Base-by-base conservation (phyloP, 2,797 vertebrate species). In the Neosilurus mollespiculum region DNA sequence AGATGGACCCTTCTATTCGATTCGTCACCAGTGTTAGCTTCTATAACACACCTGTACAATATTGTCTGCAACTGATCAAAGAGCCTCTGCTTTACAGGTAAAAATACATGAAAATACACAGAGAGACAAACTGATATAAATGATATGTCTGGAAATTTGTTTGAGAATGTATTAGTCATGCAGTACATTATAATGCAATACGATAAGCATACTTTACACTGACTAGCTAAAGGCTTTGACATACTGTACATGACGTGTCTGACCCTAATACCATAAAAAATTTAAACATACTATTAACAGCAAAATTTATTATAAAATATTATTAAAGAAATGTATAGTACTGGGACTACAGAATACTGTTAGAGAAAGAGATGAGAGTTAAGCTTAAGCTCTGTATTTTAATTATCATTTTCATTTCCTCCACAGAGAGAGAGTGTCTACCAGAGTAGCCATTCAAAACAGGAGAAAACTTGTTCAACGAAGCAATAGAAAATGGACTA, bases 31-130 rank as follows among this genome's bases (percentile, higher is more conserved):
- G 66, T 85, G 73, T 82, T 30, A 78, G 54, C 58, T 82, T 85
- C 75, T 85, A 76, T 78, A 20, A 78, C 9, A 71, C 26, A 9
- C 84, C 84, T 71, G 66, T 82, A 59, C 80, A 81, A 53, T 85
- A 85, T 59, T 85, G 84, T 14, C 51, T 85, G 79, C 80, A 85
- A 75, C 84, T 85, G 12, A 82, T 82, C 58, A 82, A 51, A 85
- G 84, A 85, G 58, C 84, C 84, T 78, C 73, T 85, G 16, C 30
- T 78, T 65, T 85, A 71, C 59, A 85, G 84, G 84, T 85, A 82
- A 5, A 78, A 8, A 24, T 49, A 12, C 26, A 66, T 73, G 24
- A 22, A 65, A 58, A 70, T 66, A 62, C 56, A 37, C 9, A 30
- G 1, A 69, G 20, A 43, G 20, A 24, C 4, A 26, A 24, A 69